Conservation (phyloP, 1,140 invertebrate species). For the Pygmarrhopalites habei region DNA sequence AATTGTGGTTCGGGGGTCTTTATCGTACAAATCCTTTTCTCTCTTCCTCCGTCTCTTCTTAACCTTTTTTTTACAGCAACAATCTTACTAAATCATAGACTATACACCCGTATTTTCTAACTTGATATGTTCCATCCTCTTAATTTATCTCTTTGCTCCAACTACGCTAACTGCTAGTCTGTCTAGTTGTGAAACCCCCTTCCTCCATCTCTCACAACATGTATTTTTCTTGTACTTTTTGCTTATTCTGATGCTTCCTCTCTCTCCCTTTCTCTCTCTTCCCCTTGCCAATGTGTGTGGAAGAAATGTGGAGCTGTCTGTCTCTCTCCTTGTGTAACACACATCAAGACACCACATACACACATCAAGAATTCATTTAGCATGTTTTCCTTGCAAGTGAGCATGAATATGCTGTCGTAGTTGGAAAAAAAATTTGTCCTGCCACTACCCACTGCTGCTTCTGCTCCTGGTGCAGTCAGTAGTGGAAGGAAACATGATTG, state of each 20-base stretch:
- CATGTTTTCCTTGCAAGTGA: slow-evolving; percentile 11
- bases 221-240: too few species aligned
- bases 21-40: slow-evolving; percentile 7
- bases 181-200: neutral
- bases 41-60: neutral
- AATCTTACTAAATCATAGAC: neutral
- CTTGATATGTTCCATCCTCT: neutral
- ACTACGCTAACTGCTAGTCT: neutral
- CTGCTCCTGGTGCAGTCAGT: too few species aligned
- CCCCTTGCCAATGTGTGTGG: too few species aligned
- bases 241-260: too few species aligned
- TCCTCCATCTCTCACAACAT: neutral
- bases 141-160: neutral
- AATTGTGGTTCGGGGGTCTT: neutral
- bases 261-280: too few species aligned
- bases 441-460: too few species aligned
- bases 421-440: too few species aligned
- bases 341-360: too few species aligned
- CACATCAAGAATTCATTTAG: slow-evolving; percentile 24
- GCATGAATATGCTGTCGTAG: too few species aligned
- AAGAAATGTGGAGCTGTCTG: too few species aligned
- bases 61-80: neutral
- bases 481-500: neutral
- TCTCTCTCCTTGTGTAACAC: too few species aligned
- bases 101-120: neutral